Evolutionary conservation across 1,140 invertebrate species (phyloP), one percentile per base, ranked within the genome.

Genomic region (Achatina immaculata): DNA sequence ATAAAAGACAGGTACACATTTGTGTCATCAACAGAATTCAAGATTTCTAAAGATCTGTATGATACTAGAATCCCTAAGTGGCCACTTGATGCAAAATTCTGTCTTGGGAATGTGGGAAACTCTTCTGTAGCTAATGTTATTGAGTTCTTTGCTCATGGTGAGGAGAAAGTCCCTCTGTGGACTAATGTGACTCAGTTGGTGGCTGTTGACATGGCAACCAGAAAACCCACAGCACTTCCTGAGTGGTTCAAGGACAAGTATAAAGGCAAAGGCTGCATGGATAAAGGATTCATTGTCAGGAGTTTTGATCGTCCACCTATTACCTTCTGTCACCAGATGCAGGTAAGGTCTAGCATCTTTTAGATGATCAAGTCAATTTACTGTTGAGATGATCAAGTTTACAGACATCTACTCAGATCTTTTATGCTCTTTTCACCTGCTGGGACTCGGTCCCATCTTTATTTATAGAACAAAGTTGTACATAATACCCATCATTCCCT

Each of bases 221-320:
- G 82, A 7, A 78, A 78, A 19, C 78, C 82, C 0, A 68, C 48
- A 65, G 58, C 78, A 0, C 34, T 83, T 1, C 73, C 72, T 19
- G 78, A 80, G 0, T 55, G 72, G 72, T 74, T 45, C 38, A 45
- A 74, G 72, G 72, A 74, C n/a, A 74, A 74, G 42, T 74, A 74
- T 48, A 31, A 21, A 7, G 72, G 43, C 11, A 74, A 74, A 48
- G 38, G 72, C 21, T 45, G 42, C 34, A 45, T 74, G 42, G 72
- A 55, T 48, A 45, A 55, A 28, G 48, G 72, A 4, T 38, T 74
- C 24, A 74, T 74, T 4, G 45, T 74, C 72, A 45, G 31, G 16
- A 16, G 34, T 4, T 48, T 74, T 36, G 40, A 74, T 31, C 19
- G 48, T 4, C 72, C 72, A 42, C 6, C 42, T n/a, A 7, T 9